Base-by-base conservation (phyloP, 1,140 invertebrate genomes). In the Cepaea nemoralis region DNA sequence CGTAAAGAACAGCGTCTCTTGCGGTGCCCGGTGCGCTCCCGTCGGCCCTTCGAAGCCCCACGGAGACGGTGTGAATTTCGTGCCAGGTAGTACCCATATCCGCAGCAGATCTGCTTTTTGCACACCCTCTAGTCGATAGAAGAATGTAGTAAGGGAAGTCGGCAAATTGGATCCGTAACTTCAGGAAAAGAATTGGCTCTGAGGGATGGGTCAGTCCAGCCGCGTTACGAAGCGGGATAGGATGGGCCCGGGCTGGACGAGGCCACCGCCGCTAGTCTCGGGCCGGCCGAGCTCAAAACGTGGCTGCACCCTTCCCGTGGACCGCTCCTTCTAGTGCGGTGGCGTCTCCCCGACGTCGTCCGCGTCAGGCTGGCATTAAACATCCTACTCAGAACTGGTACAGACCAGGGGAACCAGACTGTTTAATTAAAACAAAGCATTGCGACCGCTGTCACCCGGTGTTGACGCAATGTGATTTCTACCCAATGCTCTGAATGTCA, bases 51-150 rank as follows among this genome's bases (percentile, higher is more conserved):
- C n/a, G n/a, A n/a, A n/a, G n/a, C n/a, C n/a, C n/a, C n/a, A n/a
- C n/a, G n/a, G n/a, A n/a, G n/a, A n/a, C n/a, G n/a, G n/a, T n/a
- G n/a, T n/a, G n/a, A n/a, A n/a, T n/a, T n/a, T n/a, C 42, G 84
- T 87, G 85, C 88, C 90, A 71, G 91, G 89, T 94, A 94, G 94
- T 95, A 95, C 94, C 93, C 92, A 95, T 95, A 95, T 94, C 94
- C 94, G 94, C 94, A 95, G 93, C n/a, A n/a, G n/a, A 94, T 96
- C 95, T 95, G 95, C 95, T 95, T n/a, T n/a, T 95, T 95, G 93
- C 95, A 94, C 92, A 96, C 94, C 94, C 95, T 96, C 95, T 96
- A 63, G n/a, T 63, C 59, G 59, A 63, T 63, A 63, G 59, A 63
- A 31, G n/a, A 63, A 63, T 63, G 16, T 27, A 31, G 59, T 63